Percentiles rank a stretch among this genome's conserved stretches.
Evolutionary conservation across 1,140 invertebrate genomes (phyloP).

Genomic region (Caenorhabditis remanei): DNA sequence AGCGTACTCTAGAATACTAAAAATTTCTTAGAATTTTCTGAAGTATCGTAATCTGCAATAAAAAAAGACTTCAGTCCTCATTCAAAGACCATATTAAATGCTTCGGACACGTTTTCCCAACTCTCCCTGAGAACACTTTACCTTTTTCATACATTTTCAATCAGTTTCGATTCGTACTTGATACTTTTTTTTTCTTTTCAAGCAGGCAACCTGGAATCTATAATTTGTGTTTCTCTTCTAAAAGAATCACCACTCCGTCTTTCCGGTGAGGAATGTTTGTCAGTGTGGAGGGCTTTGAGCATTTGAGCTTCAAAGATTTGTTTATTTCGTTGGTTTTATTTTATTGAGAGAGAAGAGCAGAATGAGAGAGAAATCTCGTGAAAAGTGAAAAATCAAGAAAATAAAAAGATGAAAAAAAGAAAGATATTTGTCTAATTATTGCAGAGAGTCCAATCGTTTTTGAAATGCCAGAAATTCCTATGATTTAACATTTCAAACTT

Average conservation of each 20-base stretch:
- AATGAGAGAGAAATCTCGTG: background rate
- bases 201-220: too few relatives aligned
- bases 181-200: background rate
- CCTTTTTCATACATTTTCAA: background rate
- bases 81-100: too few relatives aligned
- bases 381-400: background rate
- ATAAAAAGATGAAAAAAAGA: too few relatives aligned
- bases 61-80: too few relatives aligned
- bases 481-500: too few relatives aligned
- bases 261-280: background rate
- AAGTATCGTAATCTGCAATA: background rate
- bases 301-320: constrained; percentile 4
- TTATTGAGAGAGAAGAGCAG: background rate
- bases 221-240: background rate
- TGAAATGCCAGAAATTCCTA: too few relatives aligned
- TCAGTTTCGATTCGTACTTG: background rate
- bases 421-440: too few relatives aligned
- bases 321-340: constrained; percentile 18
- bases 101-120: too few relatives aligned
- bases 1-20: too few relatives aligned
- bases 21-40: background rate
- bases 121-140: too few relatives aligned
- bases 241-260: background rate
- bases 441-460: too few relatives aligned
- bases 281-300: too few relatives aligned